Conservation (phyloP, 2,113 vertebrate species). For the Pimephales promelas region DNA sequence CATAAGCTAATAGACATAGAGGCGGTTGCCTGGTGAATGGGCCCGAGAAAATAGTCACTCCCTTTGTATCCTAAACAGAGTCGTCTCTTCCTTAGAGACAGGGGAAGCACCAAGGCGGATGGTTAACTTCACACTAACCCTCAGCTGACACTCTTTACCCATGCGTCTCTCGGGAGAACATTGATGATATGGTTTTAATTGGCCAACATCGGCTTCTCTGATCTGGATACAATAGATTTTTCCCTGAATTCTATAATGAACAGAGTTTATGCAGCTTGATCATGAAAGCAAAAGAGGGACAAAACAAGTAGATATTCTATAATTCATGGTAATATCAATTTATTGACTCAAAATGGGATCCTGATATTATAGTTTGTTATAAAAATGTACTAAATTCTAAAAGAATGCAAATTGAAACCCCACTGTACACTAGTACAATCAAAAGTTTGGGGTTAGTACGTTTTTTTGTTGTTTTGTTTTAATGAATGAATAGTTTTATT, state of each 20-base stretch:
- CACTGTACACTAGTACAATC: neutral
- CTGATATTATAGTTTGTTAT: neutral
- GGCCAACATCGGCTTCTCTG: neutral
- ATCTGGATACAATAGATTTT: neutral
- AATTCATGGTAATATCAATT: neutral
- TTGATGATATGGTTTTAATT: neutral
- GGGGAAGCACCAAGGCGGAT: slow-evolving; percentile 43
- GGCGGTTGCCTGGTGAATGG: slow-evolving; percentile 52
- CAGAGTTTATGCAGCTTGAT: neutral
- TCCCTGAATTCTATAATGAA: neutral
- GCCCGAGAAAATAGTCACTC: slow-evolving; percentile 44
- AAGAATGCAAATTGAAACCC: neutral
- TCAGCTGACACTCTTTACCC: slow-evolving; percentile 12
- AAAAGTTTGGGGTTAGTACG: neutral
- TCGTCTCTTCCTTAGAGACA: slow-evolving; percentile 32
- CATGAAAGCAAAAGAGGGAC: neutral
- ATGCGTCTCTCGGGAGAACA: neutral
- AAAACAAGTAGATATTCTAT: neutral
- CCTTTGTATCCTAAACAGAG: slow-evolving; percentile 60
- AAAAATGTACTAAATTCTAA: neutral
- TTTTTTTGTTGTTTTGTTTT: neutral
- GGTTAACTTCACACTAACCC: slow-evolving; percentile 34
- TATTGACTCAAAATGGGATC: neutral
- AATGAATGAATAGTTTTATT: neutral
- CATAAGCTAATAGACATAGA: slow-evolving; percentile 45